phyloP scores from a whole-genome alignment of 2,113 vertebrate species.

The Accipiter virgatus region DNA sequence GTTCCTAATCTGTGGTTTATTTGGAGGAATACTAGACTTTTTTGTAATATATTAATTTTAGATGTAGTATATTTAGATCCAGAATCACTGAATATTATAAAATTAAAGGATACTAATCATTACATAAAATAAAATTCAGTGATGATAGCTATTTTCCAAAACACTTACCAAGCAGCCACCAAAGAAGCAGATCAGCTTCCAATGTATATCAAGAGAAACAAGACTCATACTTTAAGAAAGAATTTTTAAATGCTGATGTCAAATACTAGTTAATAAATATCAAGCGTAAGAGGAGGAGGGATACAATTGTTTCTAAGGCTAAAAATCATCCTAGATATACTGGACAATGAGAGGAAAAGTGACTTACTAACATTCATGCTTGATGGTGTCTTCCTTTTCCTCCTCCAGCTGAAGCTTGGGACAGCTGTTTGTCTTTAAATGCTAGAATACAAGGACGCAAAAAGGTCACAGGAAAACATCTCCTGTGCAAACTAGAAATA shows the following conservation, averaged over 20 bases:
- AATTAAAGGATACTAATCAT: neutral
- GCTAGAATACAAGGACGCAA: neutral
- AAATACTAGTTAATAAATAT: neutral
- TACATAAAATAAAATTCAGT: neutral
- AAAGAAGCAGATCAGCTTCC: neutral
- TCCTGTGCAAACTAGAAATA: constrained; percentile 31
- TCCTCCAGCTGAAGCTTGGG: constrained; percentile 25
- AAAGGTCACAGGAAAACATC: constrained; percentile 52
- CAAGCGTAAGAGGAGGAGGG: neutral
- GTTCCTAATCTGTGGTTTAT: constrained; percentile 38
- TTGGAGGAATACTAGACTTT: constrained; percentile 44
- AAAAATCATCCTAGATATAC: neutral
- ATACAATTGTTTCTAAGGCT: neutral
- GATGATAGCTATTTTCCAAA: neutral
- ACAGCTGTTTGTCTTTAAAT: constrained; percentile 43
- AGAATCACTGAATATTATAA: neutral
- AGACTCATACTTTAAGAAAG: neutral
- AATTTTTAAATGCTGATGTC: neutral
- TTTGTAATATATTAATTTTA: constrained; percentile 54
- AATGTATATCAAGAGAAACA: neutral
- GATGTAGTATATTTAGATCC: neutral
- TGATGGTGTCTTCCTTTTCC: constrained; percentile 52
- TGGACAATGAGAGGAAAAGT: constrained; percentile 53
- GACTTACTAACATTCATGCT: constrained; percentile 4
- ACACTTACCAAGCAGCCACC: neutral